These are phyloP conservation scores for Ginglymostoma cirratum DNA, from an alignment of 2,113 vertebrate species.

Conservation along the genomic window DNA sequence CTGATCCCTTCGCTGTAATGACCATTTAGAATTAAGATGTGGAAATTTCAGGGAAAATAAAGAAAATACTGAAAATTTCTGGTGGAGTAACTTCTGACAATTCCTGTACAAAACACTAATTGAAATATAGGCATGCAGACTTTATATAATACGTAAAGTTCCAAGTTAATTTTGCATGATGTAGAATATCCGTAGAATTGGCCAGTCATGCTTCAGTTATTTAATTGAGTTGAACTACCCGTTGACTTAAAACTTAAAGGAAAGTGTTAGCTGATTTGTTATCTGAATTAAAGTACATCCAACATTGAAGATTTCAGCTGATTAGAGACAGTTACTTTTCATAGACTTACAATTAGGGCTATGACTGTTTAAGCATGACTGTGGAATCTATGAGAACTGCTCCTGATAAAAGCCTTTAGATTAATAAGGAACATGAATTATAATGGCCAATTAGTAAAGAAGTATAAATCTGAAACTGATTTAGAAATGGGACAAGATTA, in stretches of 20 bases:
- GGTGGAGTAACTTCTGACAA: background rate
- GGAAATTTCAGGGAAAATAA: slow-evolving; percentile 7
- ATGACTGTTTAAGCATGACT: background rate
- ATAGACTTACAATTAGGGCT: background rate
- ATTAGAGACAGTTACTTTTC: background rate
- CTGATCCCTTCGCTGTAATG: background rate
- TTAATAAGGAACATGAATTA: background rate
- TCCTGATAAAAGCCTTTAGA: background rate
- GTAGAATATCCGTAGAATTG: background rate
- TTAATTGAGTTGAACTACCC: background rate
- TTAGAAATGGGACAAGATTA: background rate
- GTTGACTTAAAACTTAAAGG: background rate
- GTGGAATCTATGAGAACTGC: background rate
- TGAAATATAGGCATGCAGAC: background rate
- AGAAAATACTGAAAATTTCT: background rate
- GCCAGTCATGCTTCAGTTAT: background rate
- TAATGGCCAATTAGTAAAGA: background rate
- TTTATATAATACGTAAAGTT: background rate
- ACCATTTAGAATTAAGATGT: background rate
- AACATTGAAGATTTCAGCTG: background rate
- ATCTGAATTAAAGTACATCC: background rate
- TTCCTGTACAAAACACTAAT: background rate
- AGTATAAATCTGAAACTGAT: background rate
- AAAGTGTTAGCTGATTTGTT: slow-evolving; percentile 1
- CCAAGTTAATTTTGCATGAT: background rate